Percentiles rank a stretch among this genome's conserved stretches.
Conservation (phyloP, 2,113 vertebrate species). For the Ivindomyrus marchei region DNA sequence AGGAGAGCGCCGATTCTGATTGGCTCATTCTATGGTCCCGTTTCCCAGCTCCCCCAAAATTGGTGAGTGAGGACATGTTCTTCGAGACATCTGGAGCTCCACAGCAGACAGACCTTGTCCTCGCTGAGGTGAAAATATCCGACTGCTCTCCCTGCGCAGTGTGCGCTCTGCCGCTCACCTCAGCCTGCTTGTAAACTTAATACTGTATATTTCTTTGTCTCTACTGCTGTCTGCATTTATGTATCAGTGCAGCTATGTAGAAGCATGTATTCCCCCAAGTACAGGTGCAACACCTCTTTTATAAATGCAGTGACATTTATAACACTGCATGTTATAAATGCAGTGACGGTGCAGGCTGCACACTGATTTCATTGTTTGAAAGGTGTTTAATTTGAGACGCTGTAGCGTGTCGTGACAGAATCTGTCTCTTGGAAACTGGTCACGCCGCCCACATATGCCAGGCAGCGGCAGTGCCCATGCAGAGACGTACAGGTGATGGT, state of each 20-base stretch:
- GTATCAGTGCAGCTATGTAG: background rate
- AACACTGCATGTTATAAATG: too few species aligned
- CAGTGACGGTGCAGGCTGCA: too few species aligned
- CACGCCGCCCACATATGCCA: background rate
- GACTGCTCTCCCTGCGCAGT: background rate
- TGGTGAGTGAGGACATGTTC: slow-evolving; percentile 42
- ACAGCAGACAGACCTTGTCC: slow-evolving; percentile 47
- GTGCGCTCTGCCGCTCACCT: too few species aligned
- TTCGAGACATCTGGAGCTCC: slow-evolving; percentile 48
- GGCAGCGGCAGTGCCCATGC: background rate
- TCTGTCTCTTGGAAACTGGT: background rate
- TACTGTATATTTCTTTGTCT: background rate
- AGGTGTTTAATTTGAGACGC: background rate
- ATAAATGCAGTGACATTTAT: background rate
- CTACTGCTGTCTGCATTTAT: background rate
- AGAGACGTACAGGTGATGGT: background rate
- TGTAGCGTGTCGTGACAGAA: background rate
- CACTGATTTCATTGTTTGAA: too few species aligned
- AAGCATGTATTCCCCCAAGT: background rate
- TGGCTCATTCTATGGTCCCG: background rate
- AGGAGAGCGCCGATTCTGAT: background rate
- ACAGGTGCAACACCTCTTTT: background rate
- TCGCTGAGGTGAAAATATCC: slow-evolving; percentile 48
- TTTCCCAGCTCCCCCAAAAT: slow-evolving; percentile 52
- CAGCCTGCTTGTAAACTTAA: background rate